Percentiles rank a stretch among this genome's conserved stretches.
Evolutionary conservation across 1,140 invertebrate species (phyloP).

Genomic region (Drosophila micromelanica): DNA sequence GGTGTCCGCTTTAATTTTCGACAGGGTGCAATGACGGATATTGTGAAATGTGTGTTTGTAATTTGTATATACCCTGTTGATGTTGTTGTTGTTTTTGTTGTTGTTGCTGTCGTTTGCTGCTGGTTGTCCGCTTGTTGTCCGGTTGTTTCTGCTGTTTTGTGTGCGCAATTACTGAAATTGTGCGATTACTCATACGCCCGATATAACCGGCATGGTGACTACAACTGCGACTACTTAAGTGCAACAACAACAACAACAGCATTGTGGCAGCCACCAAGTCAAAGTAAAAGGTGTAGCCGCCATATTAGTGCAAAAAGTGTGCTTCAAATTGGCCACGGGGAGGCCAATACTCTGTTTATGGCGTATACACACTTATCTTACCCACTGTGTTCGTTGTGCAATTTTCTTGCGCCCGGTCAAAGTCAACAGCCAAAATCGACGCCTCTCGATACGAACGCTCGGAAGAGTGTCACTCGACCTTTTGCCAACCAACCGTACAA

Average conservation of each 20-base stretch:
- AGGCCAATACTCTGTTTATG: slow-evolving; percentile 80
- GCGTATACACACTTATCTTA: slow-evolving; percentile 29
- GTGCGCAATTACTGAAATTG: slow-evolving; percentile 79
- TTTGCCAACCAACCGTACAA: slow-evolving; percentile 58
- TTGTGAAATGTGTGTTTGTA: slow-evolving; percentile 77
- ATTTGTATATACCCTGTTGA: slow-evolving; percentile 64
- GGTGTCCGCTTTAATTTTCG: slow-evolving; percentile 70
- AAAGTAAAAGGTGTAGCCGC: slow-evolving; percentile 79
- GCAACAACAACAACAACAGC: slow-evolving; percentile 14
- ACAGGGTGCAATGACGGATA: slow-evolving; percentile 79
- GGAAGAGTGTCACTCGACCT: slow-evolving; percentile 78
- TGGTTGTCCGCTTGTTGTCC: slow-evolving; percentile 34
- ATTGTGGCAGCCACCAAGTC: slow-evolving; percentile 45
- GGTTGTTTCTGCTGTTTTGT: slow-evolving; percentile 51
- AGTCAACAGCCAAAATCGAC: slow-evolving; percentile 67
- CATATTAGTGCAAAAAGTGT: slow-evolving; percentile 77
- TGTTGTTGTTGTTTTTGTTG: slow-evolving; percentile 36
- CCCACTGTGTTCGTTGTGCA: slow-evolving; percentile 52
- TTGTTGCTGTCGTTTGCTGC: slow-evolving; percentile 35
- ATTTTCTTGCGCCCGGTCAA: slow-evolving; percentile 68
- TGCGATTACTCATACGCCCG: slow-evolving; percentile 79
- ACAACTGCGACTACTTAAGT: slow-evolving; percentile 31
- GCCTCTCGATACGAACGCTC: slow-evolving; percentile 44
- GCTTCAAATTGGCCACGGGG: slow-evolving; percentile 75
- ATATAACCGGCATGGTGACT: slow-evolving; percentile 73